Conservation (phyloP, 2,113 vertebrate species). For the Caranx melampygus region DNA sequence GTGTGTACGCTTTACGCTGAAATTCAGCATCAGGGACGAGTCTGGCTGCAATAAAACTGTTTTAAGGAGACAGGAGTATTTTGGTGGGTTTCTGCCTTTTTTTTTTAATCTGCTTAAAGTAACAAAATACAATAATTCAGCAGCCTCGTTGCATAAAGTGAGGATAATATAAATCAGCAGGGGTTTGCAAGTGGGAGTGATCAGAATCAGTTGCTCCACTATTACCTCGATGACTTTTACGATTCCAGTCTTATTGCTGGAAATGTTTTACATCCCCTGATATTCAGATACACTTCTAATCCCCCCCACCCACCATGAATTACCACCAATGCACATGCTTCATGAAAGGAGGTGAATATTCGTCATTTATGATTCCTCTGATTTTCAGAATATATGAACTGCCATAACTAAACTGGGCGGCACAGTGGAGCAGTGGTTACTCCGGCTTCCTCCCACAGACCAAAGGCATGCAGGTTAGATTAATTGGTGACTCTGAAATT, state of each 20-base stretch:
- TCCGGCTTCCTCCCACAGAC: no score
- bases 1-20: slow-evolving; percentile 2
- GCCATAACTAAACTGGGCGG: no score
- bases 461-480: no score
- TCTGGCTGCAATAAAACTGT: slow-evolving; percentile 9
- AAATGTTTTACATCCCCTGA: neutral
- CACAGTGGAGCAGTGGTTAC: no score
- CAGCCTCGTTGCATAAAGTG: neutral
- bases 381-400: no score
- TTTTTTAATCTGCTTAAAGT: slow-evolving; percentile 9
- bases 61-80: slow-evolving; percentile 14
- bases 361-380: no score
- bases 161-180: neutral
- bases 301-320: neutral
- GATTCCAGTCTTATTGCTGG: neutral
- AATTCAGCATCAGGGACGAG: slow-evolving; percentile 25
- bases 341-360: no score
- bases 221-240: neutral
- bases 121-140: neutral
- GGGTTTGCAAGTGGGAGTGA: neutral
- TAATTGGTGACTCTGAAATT: no score
- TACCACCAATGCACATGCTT: neutral
- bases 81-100: neutral
- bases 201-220: neutral
- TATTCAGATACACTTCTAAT: neutral